Evolutionary conservation across 2,888 invertebrate genomes (phyloP).

Genomic region (Serripes groenlandicus): DNA sequence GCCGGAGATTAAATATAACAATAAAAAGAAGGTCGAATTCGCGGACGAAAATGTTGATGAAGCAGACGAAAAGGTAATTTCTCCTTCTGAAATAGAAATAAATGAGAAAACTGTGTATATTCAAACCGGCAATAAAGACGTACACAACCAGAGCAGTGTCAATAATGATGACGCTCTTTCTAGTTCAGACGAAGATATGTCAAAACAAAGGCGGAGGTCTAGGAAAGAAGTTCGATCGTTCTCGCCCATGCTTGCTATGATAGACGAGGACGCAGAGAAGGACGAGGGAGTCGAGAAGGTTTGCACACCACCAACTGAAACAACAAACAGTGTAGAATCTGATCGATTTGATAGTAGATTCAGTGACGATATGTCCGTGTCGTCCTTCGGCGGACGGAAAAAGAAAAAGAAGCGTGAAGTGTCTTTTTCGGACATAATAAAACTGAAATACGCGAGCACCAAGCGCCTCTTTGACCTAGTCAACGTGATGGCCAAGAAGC

Average conservation of each 20-base stretch:
- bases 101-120: slow-evolving; percentile 36
- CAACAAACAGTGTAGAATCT: neutral
- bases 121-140: slow-evolving; percentile 41
- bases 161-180: neutral
- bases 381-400: slow-evolving; percentile 45
- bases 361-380: slow-evolving; percentile 55
- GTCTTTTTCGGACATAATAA: slow-evolving; percentile 76
- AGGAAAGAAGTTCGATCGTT: slow-evolving; percentile 36
- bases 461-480: slow-evolving; percentile 75
- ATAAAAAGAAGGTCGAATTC: neutral
- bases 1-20: slow-evolving; percentile 35
- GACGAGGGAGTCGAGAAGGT: slow-evolving; percentile 15
- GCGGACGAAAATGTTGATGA: slow-evolving; percentile 13
- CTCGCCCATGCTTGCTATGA: slow-evolving; percentile 64
- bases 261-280: slow-evolving; percentile 65
- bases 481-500: slow-evolving; percentile 72
- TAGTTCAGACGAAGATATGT: neutral
- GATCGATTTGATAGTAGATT: slow-evolving; percentile 46
- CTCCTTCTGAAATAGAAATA: slow-evolving; percentile 45
- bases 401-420: slow-evolving; percentile 70
- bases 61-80: slow-evolving; percentile 21
- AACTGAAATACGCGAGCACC: slow-evolving; percentile 73
- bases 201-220: slow-evolving; percentile 15
- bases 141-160: neutral
- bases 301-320: neutral